Conservation (phyloP, 1,140 invertebrate species). For the Drosophila serrata region DNA sequence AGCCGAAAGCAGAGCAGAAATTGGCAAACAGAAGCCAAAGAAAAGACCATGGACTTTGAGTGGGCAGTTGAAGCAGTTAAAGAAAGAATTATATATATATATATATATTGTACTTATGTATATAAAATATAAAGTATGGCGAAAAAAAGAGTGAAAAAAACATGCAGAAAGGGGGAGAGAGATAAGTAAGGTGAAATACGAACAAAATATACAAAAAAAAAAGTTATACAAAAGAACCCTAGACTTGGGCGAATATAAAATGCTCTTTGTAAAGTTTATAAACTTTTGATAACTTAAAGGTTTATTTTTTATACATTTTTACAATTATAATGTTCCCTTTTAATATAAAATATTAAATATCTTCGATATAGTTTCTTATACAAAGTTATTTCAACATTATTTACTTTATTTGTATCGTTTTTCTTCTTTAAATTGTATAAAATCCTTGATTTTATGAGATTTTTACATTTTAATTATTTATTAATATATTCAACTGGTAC, state of each 20-base stretch:
- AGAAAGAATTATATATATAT: conserved; percentile 47
- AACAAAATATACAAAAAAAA: conserved; percentile 34
- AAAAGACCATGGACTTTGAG: conserved; percentile 29
- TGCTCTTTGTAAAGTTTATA: conserved; percentile 6
- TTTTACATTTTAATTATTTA: too few relatives aligned
- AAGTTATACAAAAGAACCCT: background rate
- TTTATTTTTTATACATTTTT: background rate
- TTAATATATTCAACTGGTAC: too few relatives aligned
- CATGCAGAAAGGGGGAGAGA: conserved; percentile 23
- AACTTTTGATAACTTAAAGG: too few relatives aligned
- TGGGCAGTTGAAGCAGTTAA: conserved; percentile 42
- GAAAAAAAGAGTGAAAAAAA: conserved; percentile 29
- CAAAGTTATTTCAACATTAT: too few relatives aligned
- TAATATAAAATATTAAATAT: background rate
- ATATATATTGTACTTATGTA: conserved; percentile 26
- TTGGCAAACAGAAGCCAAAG: conserved; percentile 52
- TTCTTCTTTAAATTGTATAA: too few relatives aligned
- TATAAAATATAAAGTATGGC: conserved; percentile 33
- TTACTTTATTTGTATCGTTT: too few relatives aligned
- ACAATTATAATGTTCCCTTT: background rate
- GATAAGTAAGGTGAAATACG: conserved; percentile 18
- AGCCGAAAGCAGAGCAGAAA: conserved; percentile 31
- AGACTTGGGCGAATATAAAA: conserved; percentile 8
- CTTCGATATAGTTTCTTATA: too few relatives aligned
- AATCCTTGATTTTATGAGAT: too few relatives aligned